Evolutionary conservation across 1,140 invertebrate species (phyloP).

Genomic region (Ceratoteleas bidentatus): DNA sequence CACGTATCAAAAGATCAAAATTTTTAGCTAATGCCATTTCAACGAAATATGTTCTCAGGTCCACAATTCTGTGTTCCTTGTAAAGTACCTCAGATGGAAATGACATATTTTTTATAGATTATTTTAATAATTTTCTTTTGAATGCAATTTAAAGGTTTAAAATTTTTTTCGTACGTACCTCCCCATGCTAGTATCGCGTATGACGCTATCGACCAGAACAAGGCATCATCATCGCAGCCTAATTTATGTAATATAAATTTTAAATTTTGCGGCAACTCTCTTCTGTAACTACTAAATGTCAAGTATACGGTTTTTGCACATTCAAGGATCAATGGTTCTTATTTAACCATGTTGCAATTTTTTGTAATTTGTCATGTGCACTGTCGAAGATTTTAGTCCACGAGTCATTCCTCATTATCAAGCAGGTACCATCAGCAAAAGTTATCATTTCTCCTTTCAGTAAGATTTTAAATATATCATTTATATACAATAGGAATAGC

Average conservation of each 20-base stretch:
- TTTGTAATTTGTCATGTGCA: background rate
- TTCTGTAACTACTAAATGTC: background rate
- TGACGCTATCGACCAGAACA: no score
- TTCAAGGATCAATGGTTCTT: background rate
- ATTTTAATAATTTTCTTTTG: slow-evolving; percentile 21
- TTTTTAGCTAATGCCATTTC: background rate
- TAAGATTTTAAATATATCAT: background rate
- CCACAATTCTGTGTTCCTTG: no score
- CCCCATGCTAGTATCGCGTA: no score
- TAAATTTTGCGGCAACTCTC: background rate
- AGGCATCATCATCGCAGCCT: background rate
- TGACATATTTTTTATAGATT: slow-evolving; percentile 1
- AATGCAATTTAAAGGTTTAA: background rate
- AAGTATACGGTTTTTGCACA: background rate
- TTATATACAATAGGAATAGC: background rate
- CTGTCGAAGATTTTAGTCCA: background rate
- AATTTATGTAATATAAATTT: background rate
- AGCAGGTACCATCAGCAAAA: background rate
- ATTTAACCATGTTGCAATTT: background rate
- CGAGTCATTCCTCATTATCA: background rate
- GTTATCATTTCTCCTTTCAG: background rate
- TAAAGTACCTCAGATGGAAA: background rate
- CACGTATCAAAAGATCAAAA: background rate
- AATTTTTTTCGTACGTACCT: slow-evolving; percentile 2
- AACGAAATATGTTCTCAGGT: no score